These are phyloP conservation scores for Anaspis maculata DNA, from an alignment of 2,888 invertebrate genomes.

Conservation along the genomic window DNA sequence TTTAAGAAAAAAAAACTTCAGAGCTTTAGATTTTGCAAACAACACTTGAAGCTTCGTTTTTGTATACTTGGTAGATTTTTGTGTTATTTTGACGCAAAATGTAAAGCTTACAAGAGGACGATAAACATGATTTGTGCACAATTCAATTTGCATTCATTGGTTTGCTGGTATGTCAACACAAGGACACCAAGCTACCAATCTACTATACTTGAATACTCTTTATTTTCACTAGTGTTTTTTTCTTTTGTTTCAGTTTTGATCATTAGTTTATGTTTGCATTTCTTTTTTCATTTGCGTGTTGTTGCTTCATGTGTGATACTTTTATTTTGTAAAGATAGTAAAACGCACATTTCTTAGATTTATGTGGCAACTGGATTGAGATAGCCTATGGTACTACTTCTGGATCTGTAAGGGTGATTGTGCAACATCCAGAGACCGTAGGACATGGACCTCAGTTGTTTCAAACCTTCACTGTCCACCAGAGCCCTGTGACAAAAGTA, in stretches of 20 bases:
- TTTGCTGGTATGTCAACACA: slow-evolving; percentile 43
- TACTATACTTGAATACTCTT: no score
- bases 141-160: slow-evolving; percentile 26
- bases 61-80: slow-evolving; percentile 2
- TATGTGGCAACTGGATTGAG: slow-evolving; percentile 99
- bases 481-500: slow-evolving; percentile 91
- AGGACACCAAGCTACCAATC: slow-evolving; percentile 33
- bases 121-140: slow-evolving; percentile 17
- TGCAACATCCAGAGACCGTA: slow-evolving; percentile 98
- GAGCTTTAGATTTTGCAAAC: slow-evolving; percentile 20
- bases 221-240: slow-evolving; percentile 6
- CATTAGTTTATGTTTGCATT: slow-evolving; percentile 4
- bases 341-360: slow-evolving; percentile 53
- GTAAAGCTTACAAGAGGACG: slow-evolving; percentile 13
- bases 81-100: slow-evolving; percentile 10
- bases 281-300: slow-evolving; percentile 7
- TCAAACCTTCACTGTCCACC: slow-evolving; percentile 96
- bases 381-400: slow-evolving; percentile 97
- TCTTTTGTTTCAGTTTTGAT: slow-evolving; percentile 5
- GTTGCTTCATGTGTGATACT: slow-evolving; percentile 11
- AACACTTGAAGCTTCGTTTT: not conserved
- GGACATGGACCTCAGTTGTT: slow-evolving; percentile 97
- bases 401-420: slow-evolving; percentile 93
- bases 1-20: no score
- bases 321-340: no score